Percentiles rank a stretch among this genome's conserved stretches.
phyloP scores from a whole-genome alignment of 1,140 invertebrate genomes.

The Diorhabda carinulata region DNA sequence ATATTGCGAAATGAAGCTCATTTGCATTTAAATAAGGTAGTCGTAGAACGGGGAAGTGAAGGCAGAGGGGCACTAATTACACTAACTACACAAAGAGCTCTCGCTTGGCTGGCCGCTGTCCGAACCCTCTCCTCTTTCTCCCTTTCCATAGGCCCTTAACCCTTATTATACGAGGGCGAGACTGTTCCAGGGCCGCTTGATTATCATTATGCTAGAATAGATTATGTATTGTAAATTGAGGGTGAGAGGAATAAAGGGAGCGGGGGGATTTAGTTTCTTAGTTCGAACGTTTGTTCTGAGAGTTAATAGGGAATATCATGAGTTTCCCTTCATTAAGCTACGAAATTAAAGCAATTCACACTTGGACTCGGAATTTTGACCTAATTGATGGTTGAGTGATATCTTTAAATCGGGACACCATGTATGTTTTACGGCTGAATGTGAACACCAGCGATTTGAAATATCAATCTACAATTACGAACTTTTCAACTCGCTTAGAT shows the following conservation, averaged over 20 bases:
- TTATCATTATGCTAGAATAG: constrained; percentile 23
- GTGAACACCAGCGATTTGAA: too few species aligned
- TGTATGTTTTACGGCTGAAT: too few species aligned
- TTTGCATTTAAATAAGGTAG: constrained; percentile 83
- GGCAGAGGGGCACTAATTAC: constrained; percentile 47
- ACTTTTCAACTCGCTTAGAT: too few species aligned
- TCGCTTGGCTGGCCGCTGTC: constrained; percentile 46
- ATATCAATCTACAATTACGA: too few species aligned
- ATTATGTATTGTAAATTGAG: constrained; percentile 11
- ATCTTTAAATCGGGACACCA: too few species aligned
- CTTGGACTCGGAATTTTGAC: too few species aligned
- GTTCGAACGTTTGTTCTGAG: neutral
- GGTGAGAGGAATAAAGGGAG: neutral
- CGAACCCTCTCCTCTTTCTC: constrained; percentile 30
- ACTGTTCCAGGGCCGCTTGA: constrained; percentile 20
- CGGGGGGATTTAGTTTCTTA: neutral
- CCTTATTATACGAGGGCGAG: constrained; percentile 22
- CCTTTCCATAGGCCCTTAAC: constrained; percentile 20
- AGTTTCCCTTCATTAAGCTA: constrained; percentile 2
- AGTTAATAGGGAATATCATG: constrained; percentile 2
- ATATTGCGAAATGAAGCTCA: constrained; percentile 83
- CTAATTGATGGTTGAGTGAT: too few species aligned
- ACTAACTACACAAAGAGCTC: constrained; percentile 51
- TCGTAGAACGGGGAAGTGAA: constrained; percentile 47
- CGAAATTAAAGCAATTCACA: neutral